Conservation (phyloP, 2,113 vertebrate genomes). For the Grallaria varia region DNA sequence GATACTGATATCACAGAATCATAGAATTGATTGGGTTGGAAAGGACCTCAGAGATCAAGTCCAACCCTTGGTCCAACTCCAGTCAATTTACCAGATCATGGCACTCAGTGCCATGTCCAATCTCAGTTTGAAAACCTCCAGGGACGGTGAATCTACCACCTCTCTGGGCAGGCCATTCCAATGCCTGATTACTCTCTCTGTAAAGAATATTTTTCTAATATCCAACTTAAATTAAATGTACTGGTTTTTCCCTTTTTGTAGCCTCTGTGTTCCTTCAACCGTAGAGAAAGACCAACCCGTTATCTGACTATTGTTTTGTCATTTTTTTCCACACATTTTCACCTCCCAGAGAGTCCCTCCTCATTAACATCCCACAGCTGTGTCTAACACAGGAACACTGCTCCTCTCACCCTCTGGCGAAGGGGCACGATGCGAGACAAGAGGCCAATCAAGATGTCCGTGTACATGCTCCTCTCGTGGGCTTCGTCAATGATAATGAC, state of each 20-base stretch:
- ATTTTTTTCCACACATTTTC: not conserved
- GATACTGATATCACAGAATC: too few relatives aligned
- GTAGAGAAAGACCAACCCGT: accelerated
- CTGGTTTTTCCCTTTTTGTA: not conserved
- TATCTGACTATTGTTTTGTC: not conserved
- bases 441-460: conserved; percentile 92
- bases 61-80: too few relatives aligned
- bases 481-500: conserved; percentile 92
- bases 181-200: too few relatives aligned
- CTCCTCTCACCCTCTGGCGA: conserved; percentile 81
- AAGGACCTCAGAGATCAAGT: too few relatives aligned
- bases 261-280: not conserved
- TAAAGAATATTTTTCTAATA: too few relatives aligned
- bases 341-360: not conserved
- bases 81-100: too few relatives aligned
- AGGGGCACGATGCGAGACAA: conserved; percentile 92
- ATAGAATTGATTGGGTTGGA: too few relatives aligned
- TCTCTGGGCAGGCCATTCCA: too few relatives aligned
- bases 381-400: accelerated
- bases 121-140: too few relatives aligned
- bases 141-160: too few relatives aligned
- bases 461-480: conserved; percentile 94
- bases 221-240: too few relatives aligned
- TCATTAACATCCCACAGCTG: accelerated
- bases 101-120: too few relatives aligned